phyloP scores from a whole-genome alignment of 2,888 invertebrate genomes.

The Nomada hirtipes region DNA sequence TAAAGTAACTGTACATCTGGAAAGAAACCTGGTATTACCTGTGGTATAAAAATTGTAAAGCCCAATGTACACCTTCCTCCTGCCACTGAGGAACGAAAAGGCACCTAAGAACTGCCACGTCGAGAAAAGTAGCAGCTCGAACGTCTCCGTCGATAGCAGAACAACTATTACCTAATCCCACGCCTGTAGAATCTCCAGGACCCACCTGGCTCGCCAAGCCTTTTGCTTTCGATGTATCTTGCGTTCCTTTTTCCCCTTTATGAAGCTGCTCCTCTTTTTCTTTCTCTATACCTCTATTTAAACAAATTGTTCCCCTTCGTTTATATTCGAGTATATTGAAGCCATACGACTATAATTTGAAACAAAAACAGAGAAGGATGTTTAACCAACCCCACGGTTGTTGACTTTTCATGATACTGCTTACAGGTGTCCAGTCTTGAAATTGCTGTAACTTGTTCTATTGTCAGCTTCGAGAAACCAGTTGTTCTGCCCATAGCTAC shows the following conservation, averaged over 20 bases:
- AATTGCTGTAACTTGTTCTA: slow-evolving; percentile 85
- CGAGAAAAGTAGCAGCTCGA: slow-evolving; percentile 96
- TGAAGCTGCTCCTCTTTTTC: slow-evolving; percentile 65
- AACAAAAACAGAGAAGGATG: background rate
- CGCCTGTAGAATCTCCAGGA: slow-evolving; percentile 66
- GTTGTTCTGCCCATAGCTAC: slow-evolving; percentile 85
- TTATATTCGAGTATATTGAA: background rate
- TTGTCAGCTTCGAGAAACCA: slow-evolving; percentile 84
- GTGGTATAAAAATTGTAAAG: slow-evolving; percentile 95
- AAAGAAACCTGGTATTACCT: slow-evolving; percentile 86
- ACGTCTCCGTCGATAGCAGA: slow-evolving; percentile 85
- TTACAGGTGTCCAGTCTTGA: slow-evolving; percentile 81
- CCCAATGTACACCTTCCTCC: slow-evolving; percentile 99
- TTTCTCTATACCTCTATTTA: slow-evolving; percentile 48
- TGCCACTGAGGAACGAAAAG: slow-evolving; percentile 98
- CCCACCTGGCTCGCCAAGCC: slow-evolving; percentile 48
- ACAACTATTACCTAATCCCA: slow-evolving; percentile 62
- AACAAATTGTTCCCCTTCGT: background rate
- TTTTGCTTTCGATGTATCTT: slow-evolving; percentile 58
- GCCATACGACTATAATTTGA: no score
- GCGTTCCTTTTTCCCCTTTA: slow-evolving; percentile 66
- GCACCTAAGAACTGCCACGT: slow-evolving; percentile 97
- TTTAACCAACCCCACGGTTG: slow-evolving; percentile 60
- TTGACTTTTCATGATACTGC: slow-evolving; percentile 69
- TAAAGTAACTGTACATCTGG: background rate